Conservation (phyloP, 1,140 invertebrate species). For the Helicoverpa armigera region DNA sequence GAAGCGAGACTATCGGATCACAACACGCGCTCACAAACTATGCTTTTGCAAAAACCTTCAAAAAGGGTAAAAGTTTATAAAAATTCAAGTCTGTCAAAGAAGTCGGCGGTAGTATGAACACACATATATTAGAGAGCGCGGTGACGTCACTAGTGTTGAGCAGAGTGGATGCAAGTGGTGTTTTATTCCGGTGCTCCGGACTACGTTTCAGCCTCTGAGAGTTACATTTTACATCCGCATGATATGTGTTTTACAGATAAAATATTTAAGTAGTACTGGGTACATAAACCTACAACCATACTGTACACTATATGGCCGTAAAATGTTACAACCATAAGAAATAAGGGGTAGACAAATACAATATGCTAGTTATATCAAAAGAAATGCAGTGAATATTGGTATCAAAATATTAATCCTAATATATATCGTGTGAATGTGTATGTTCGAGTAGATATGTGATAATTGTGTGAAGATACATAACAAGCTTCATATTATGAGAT, state of each 20-base stretch:
- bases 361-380: slow-evolving; percentile 76
- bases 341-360: slow-evolving; percentile 75
- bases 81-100: slow-evolving; percentile 69
- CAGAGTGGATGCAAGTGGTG: slow-evolving; percentile 61
- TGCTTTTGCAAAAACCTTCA: slow-evolving; percentile 74
- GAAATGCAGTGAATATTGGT: slow-evolving; percentile 83
- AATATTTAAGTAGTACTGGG: slow-evolving; percentile 77
- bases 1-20: slow-evolving; percentile 50
- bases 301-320: slow-evolving; percentile 81
- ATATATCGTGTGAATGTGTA: slow-evolving; percentile 79
- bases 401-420: slow-evolving; percentile 84
- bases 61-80: slow-evolving; percentile 81
- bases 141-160: slow-evolving; percentile 68
- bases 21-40: slow-evolving; percentile 49
- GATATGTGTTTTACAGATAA: slow-evolving; percentile 84
- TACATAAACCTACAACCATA: slow-evolving; percentile 80
- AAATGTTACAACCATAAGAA: slow-evolving; percentile 79
- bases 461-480: slow-evolving; percentile 80
- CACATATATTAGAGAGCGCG: slow-evolving; percentile 64
- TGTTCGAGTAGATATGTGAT: slow-evolving; percentile 83
- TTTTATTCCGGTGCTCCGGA: slow-evolving; percentile 70
- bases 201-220: slow-evolving; percentile 75
- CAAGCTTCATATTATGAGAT: slow-evolving; percentile 72
- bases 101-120: slow-evolving; percentile 59
- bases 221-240: slow-evolving; percentile 76